A percentile compares a stretch with the other conserved stretches of the same genome.
These are phyloP conservation scores for Brachypalpus laphriformis DNA, from an alignment of 2,888 invertebrate species.

Conservation along the genomic window DNA sequence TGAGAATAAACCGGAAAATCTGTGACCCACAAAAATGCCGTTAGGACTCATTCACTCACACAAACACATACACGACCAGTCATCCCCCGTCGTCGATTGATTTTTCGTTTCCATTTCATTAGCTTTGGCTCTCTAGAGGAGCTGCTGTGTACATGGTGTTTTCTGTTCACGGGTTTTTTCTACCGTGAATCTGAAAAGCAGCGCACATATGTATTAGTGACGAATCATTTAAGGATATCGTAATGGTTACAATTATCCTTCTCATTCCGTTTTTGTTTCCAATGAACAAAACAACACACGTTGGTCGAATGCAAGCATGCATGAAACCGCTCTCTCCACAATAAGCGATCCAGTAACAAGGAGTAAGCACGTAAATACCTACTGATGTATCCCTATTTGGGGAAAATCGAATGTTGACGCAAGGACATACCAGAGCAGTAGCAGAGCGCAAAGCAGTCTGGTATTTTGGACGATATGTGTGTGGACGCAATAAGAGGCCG, in stretches of 20 bases:
- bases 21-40: slow-evolving; percentile 59
- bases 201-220: slow-evolving; percentile 35
- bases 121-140: slow-evolving; percentile 3
- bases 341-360: slow-evolving; percentile 6
- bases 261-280: slow-evolving; percentile 18
- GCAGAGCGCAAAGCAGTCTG: too few species aligned
- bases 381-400: slow-evolving; percentile 11
- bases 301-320: slow-evolving; percentile 36
- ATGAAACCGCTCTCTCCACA: slow-evolving; percentile 6
- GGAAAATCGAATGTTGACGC: slow-evolving; percentile 35
- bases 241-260: slow-evolving; percentile 53
- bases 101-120: slow-evolving; percentile 62
- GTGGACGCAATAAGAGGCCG: slow-evolving; percentile 24
- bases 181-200: slow-evolving; percentile 6
- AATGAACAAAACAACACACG: background rate
- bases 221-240: slow-evolving; percentile 46
- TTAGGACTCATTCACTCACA: slow-evolving; percentile 21
- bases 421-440: background rate
- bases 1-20: slow-evolving; percentile 57
- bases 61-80: background rate
- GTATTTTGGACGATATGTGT: slow-evolving; percentile 10
- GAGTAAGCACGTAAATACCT: slow-evolving; percentile 26
- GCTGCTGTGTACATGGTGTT: slow-evolving; percentile 1
- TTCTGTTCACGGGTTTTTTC: slow-evolving; percentile 15
- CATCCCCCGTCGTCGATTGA: slow-evolving; percentile 40